phyloP scores from a whole-genome alignment of 1,140 invertebrate genomes.

The Bombus impatiens region DNA sequence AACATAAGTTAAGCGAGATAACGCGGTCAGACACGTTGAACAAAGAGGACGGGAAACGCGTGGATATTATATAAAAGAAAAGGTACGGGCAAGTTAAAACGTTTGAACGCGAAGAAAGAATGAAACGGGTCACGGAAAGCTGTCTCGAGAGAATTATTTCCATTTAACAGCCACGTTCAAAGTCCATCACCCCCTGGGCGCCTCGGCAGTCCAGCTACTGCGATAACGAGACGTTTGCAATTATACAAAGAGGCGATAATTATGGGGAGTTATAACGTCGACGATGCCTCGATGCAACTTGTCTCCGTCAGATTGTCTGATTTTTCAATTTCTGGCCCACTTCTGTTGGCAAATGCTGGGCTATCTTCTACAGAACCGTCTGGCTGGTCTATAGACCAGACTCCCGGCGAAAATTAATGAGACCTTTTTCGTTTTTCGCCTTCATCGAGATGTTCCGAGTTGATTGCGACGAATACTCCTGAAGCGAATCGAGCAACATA shows the following conservation, averaged over 20 bases:
- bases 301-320: slow-evolving; percentile 43
- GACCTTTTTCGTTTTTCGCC: slow-evolving; percentile 8
- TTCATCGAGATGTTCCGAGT: not conserved
- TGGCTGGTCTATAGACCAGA: slow-evolving; percentile 14
- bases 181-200: not conserved
- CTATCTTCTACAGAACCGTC: not conserved
- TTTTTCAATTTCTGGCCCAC: slow-evolving; percentile 58
- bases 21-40: not conserved
- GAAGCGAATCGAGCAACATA: not conserved
- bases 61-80: not conserved
- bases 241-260: slow-evolving; percentile 64
- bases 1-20: slow-evolving; percentile 55
- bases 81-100: not conserved
- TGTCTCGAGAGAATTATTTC: slow-evolving; percentile 64
- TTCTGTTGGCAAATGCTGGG: slow-evolving; percentile 1
- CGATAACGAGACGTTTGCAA: slow-evolving; percentile 68
- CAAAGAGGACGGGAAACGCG: slow-evolving; percentile 25
- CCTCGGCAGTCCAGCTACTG: slow-evolving; percentile 15
- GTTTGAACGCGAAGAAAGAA: slow-evolving; percentile 38
- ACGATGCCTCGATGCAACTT: slow-evolving; percentile 50
- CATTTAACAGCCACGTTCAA: slow-evolving; percentile 52
- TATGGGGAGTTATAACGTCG: slow-evolving; percentile 59
- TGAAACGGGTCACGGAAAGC: slow-evolving; percentile 62
- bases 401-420: slow-evolving; percentile 61
- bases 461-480: slow-evolving; percentile 6